Evolutionary conservation across 2,797 vertebrate species (phyloP), one percentile per base, ranked within the genome.

Genomic region (Acridotheres tristis): DNA sequence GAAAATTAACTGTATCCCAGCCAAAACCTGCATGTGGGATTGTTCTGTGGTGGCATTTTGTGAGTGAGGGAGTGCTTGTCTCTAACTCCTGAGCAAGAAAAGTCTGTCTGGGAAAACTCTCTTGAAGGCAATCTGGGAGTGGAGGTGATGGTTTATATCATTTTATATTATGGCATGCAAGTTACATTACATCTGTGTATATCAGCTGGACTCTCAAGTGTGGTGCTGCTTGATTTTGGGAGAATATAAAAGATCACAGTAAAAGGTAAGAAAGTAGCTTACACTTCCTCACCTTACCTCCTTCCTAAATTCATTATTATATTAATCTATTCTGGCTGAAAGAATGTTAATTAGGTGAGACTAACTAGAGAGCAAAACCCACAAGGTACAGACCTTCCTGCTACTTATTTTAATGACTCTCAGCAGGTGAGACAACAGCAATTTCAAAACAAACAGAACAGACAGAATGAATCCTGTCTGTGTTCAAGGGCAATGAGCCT

Each of bases 371-470:
- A 83, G 69, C 50, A 88, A 93, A 88, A 62, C 11, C 26, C 23
- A 29, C 23, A 78, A 78, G 34, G 13, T 71, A 50, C n/a, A 77
- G 62, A 69, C n/a, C 14, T 92, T 80, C 79, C 55, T 53, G 34
- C 91, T 79, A 73, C 54, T 92, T 68, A 75, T 78, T 94, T 96
- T 88, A 93, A 73, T 2, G 7, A 66, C 34, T 84, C 76, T 59
- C 82, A 95, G 79, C 89, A 92, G 93, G 78, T 58, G 36, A 85
- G 27, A 80, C 47, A 38, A 59, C 55, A 76, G 79, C 76, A 92
- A 78, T 88, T 92, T 66, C 73, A 84, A 89, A 89, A 29, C 57
- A 95, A 85, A 88, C 36, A 73, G 68, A 93, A 92, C 25, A 93
- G 65, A 83, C n/a, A 91, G 47, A 93, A 73, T 72, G 47, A 93